Conservation (phyloP, 2,113 vertebrate species). For the Takifugu flavidus region DNA sequence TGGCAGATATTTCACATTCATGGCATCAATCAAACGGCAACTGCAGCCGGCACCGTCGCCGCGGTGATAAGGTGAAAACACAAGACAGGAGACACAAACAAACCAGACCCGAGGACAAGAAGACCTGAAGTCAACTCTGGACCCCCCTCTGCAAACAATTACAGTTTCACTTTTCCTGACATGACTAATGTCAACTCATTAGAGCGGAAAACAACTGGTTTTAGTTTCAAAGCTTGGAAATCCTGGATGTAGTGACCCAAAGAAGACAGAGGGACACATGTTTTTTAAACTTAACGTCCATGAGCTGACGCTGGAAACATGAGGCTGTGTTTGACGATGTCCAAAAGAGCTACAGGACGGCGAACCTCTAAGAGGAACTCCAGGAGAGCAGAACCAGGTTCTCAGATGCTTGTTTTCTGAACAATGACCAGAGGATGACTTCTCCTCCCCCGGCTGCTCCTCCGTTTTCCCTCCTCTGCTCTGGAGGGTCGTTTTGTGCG, state of each 20-base stretch:
- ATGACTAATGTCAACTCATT: too few species aligned
- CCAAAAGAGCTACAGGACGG: background rate
- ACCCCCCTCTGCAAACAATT: background rate
- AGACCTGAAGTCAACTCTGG: too few species aligned
- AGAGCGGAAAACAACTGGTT: too few species aligned
- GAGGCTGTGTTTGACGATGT: background rate
- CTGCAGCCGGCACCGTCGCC: background rate
- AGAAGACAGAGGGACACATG: too few species aligned
- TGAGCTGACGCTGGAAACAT: background rate
- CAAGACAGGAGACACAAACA: background rate
- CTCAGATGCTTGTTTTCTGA: background rate
- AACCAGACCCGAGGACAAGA: background rate
- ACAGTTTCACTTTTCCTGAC: too few species aligned
- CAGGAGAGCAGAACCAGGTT: background rate
- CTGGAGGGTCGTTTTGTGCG: constrained; percentile 11
- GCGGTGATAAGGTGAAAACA: background rate
- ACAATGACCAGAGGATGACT: constrained; percentile 21
- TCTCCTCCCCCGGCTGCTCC: constrained; percentile 5
- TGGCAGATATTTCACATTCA: constrained; percentile 4
- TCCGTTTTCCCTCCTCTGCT: background rate
- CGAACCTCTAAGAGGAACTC: background rate
- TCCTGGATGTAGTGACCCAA: too few species aligned
- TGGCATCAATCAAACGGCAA: constrained; percentile 8
- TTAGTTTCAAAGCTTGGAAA: too few species aligned
- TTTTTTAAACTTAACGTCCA: background rate